These are phyloP conservation scores for Xiphorhynchus erythropygius DNA, from an alignment of 2,797 vertebrate species.

Conservation along the genomic window DNA sequence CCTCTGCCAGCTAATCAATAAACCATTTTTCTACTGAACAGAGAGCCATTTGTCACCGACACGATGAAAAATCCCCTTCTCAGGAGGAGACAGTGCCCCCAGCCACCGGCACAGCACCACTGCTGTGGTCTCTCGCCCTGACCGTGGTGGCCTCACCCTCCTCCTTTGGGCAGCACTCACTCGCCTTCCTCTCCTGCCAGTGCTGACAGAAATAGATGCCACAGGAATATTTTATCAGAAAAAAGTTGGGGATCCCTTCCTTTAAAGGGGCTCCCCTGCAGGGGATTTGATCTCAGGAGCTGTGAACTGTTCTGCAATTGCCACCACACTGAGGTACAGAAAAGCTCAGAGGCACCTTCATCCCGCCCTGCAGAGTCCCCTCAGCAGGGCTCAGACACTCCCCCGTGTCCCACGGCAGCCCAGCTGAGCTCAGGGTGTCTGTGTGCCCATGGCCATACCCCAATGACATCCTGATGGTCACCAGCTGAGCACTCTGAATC, in stretches of 20 bases:
- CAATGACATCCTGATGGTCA: no score
- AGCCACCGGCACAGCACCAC: not conserved
- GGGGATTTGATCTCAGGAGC: not conserved
- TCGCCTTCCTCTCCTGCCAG: not conserved
- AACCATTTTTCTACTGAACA: not conserved
- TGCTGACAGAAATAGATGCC: not conserved
- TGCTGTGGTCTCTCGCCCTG: not conserved
- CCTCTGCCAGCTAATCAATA: conserved; percentile 31
- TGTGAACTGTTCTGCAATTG: not conserved
- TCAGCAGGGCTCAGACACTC: not conserved
- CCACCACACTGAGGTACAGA: fast-evolving
- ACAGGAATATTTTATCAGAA: not conserved
- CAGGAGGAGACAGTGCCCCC: not conserved
- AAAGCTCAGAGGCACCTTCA: not conserved
- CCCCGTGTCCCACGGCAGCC: not conserved
- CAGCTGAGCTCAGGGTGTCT: not conserved
- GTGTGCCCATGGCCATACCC: not conserved
- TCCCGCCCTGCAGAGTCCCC: not conserved
- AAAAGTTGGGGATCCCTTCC: not conserved
- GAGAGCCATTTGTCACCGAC: not conserved
- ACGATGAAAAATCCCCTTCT: not conserved
- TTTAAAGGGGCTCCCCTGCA: not conserved
- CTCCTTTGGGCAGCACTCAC: not conserved
- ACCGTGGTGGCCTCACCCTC: not conserved
- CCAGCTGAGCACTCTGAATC: not conserved